Evolutionary conservation across 2,888 invertebrate genomes (phyloP).

Genomic region (Diplazon laetatorius): DNA sequence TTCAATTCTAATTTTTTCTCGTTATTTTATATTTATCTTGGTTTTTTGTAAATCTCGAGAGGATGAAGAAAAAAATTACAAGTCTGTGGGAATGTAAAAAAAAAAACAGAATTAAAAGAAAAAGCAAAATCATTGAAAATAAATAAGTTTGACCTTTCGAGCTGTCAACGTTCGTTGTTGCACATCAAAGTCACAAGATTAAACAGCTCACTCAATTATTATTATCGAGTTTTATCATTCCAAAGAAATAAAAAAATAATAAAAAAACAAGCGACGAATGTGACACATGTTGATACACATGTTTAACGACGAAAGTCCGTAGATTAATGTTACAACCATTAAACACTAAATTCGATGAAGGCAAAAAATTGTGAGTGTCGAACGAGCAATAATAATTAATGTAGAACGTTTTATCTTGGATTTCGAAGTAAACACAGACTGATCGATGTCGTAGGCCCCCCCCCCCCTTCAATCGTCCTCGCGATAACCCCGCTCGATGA

Average conservation of each 20-base stretch:
- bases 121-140: too few species aligned
- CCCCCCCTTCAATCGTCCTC: constrained; percentile 73
- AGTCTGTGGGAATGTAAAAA: too few species aligned
- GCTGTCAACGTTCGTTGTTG: neutral
- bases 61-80: too few species aligned
- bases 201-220: constrained; percentile 26
- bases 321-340: neutral
- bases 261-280: constrained; percentile 35
- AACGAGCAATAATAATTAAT: constrained; percentile 82
- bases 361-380: constrained; percentile 77
- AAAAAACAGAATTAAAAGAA: too few species aligned
- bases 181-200: neutral
- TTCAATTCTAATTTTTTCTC: too few species aligned
- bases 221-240: constrained; percentile 35
- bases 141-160: too few species aligned
- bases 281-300: constrained; percentile 49
- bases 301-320: constrained; percentile 20
- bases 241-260: too few species aligned
- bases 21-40: too few species aligned
- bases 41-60: too few species aligned
- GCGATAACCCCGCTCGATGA: constrained; percentile 80
- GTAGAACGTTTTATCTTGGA: constrained; percentile 78
- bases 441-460: constrained; percentile 81
- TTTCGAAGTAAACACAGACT: constrained; percentile 77
- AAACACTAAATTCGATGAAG: constrained; percentile 48